Percentiles rank a stretch among this genome's conserved stretches.
Conservation (phyloP, 2,888 invertebrate genomes). For the Drosophila paracracens region DNA sequence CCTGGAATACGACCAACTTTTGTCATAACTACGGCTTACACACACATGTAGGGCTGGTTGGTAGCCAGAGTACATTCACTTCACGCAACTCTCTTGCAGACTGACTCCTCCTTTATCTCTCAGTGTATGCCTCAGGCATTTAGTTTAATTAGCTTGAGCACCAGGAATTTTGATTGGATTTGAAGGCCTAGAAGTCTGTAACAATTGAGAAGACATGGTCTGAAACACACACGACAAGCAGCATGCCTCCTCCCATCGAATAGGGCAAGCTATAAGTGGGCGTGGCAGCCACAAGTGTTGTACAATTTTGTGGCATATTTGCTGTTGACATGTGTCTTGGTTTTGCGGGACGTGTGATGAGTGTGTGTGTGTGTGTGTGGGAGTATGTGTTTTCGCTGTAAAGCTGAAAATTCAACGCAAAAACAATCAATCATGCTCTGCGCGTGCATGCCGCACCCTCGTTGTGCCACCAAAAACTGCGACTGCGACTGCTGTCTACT, state of each 20-base stretch:
- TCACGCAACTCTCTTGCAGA: not conserved
- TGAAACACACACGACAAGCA: constrained; percentile 10
- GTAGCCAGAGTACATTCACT: constrained; percentile 40
- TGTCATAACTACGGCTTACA: constrained; percentile 52
- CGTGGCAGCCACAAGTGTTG: constrained; percentile 52
- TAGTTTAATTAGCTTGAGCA: constrained; percentile 66
- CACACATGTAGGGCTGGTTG: constrained; percentile 2
- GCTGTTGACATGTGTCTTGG: constrained; percentile 70
- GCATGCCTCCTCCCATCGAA: not conserved
- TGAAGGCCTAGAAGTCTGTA: constrained; percentile 41
- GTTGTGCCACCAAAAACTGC: constrained; percentile 44
- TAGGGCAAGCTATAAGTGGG: constrained; percentile 12
- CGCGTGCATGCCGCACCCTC: constrained; percentile 18
- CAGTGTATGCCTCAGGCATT: constrained; percentile 27
- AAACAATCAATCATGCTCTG: constrained; percentile 74
- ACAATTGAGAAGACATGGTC: constrained; percentile 48
- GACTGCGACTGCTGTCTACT: not conserved
- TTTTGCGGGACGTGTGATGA: constrained; percentile 17
- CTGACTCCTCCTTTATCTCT: not conserved
- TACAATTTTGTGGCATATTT: constrained; percentile 58
- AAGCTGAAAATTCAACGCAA: constrained; percentile 48
- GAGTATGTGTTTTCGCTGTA: constrained; percentile 16
- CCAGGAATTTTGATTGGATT: constrained; percentile 64
- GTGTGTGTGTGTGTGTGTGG: constrained; percentile 1
- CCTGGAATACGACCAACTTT: constrained; percentile 57